phyloP scores from a whole-genome alignment of 1,140 invertebrate genomes.

The Calycopis cecrops region DNA sequence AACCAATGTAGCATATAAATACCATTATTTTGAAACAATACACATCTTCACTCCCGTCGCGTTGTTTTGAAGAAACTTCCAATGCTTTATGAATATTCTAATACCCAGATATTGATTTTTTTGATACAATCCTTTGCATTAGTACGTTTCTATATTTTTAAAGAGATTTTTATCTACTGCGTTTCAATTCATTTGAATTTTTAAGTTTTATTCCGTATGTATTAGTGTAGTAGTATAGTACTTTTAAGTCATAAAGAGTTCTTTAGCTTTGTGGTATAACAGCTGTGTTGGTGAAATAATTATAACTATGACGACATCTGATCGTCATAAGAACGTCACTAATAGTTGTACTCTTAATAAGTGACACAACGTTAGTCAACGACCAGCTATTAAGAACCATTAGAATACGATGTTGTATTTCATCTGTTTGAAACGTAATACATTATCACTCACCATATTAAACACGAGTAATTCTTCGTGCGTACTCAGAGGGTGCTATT shows the following conservation, averaged over 20 bases:
- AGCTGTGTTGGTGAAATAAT: not conserved
- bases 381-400: too few relatives aligned
- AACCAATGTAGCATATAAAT: conserved; percentile 74
- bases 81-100: conserved; percentile 48
- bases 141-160: too few relatives aligned
- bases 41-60: conserved; percentile 53
- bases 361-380: too few relatives aligned
- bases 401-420: not conserved
- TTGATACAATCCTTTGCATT: conserved; percentile 9
- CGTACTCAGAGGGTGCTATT: conserved; percentile 29
- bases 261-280: too few relatives aligned
- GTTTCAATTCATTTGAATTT: too few relatives aligned
- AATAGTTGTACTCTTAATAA: too few relatives aligned
- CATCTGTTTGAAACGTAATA: not conserved
- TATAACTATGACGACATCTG: conserved; percentile 4
- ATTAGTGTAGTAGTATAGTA: too few relatives aligned
- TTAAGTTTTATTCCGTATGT: too few relatives aligned
- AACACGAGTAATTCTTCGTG: conserved; percentile 26
- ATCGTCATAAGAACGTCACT: too few relatives aligned
- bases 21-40: conserved; percentile 72
- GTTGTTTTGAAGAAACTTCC: conserved; percentile 51
- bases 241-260: too few relatives aligned
- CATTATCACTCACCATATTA: conserved; percentile 23
- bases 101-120: conserved; percentile 32
- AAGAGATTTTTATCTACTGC: too few relatives aligned